Base-by-base conservation (phyloP, 1,140 invertebrate species). In the Pomacea maculata region DNA sequence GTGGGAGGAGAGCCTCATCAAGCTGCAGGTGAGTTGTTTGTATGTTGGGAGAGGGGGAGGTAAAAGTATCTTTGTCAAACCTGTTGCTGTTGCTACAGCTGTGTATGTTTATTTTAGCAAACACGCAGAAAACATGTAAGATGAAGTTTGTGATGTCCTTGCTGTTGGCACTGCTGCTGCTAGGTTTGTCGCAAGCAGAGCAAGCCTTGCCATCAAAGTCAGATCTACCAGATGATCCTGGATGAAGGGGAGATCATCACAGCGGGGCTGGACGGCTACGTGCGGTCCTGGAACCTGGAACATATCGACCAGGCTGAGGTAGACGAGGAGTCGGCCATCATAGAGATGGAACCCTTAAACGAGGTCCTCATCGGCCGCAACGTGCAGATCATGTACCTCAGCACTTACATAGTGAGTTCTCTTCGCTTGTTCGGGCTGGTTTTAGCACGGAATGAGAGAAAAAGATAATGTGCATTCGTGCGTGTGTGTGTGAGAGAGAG, bases 1-100 rank as follows among this genome's bases (percentile, higher is more conserved):
- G 0, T 97, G 96, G 96, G 95, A 97, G 85, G 95, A 94, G 79
- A 95, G 94, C 45, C 90, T 96, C 9, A 96, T 97, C 14, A 96
- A 95, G 91, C 89, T 96, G 6, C 85, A 88, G 80, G 83, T 89
- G 10, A 17, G 11, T 11, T 61, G 57, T 17, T 1, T 61, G 11
- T 61, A 1, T 6, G 57, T 1, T 25, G 57, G 1, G 1, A 61
- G 11, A 61, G 57, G 57, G 4, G 57, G 57, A 45, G 0, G 34
- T 45, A 8, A 61, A 61, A 14, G 11, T 17, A 8, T 61, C 15
- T 11, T 61, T 17, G 57, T 61, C 57, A 4, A 61, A 11, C 15
- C 11, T 61, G 57, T 61, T 61, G 57, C 15, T 17, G 8, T 8
- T 61, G 57, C 57, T 61, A 17, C 8, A 14, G 1, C 11, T 61